Evolutionary conservation across 2,113 vertebrate genomes (phyloP), one percentile per base, ranked within the genome.

Genomic region (Atrichornis clamosus): DNA sequence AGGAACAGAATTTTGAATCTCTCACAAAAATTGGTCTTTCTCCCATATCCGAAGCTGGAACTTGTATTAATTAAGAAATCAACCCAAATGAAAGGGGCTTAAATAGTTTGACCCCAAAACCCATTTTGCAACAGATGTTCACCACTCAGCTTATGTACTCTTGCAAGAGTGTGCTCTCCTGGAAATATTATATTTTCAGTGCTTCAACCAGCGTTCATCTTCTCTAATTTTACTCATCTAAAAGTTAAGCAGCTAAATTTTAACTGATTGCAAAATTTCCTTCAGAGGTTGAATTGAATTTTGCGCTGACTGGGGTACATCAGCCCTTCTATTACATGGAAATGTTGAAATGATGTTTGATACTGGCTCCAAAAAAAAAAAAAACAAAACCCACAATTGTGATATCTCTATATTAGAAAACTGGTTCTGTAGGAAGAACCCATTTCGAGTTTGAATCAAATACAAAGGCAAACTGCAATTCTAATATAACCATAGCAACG

Each of bases 401-500:
- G 44, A 44, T 83, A 47, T 56, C 56, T 79, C 4, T 64, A 39
- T 56, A 65, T 82, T 91, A 73, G 64, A 93, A 70, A 69, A 42
- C 60, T 78, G 50, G 79, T 50, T 83, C 41, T 44, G 33, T 42
- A 53, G 23, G 64, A 90, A 93, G 78, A 94, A 93, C 44, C 63
- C 87, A 68, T 23, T 88, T 62, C 4, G 6, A 35, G 52, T 74
- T 77, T 92, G 88, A 89, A 52, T 27, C 50, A 80, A 89, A 92
- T 20, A 80, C 59, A 88, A 88, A 97, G 72, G 88, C 67, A 80
- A 92, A 77, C 60, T 59, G 72, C 83, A 59, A 59, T 50, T 42
- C 86, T 91, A 77, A 64, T 65, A 94, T 95, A 96, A 96, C 95
- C 96, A 95, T 93, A 64, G 92, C 86, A 93, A 95, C 69, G 9